phyloP scores from a whole-genome alignment of 2,113 vertebrate species.

The Neopipo cinnamomea region DNA sequence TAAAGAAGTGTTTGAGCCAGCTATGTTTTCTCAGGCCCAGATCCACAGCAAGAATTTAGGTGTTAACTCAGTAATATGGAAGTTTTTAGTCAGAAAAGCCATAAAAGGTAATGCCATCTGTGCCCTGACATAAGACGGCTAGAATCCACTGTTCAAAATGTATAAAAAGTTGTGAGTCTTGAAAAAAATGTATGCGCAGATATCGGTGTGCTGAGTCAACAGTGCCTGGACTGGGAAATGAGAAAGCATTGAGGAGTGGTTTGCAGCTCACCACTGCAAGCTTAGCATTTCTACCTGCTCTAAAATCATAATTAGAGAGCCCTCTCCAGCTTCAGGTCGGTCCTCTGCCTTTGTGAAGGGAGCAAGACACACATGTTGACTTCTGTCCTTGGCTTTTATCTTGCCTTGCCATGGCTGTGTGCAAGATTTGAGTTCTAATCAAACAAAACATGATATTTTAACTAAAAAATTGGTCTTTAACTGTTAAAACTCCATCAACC shows the following conservation, averaged over 20 bases:
- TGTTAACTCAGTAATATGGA: neutral
- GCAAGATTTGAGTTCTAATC: neutral
- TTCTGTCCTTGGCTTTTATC: neutral
- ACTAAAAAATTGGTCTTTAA: neutral
- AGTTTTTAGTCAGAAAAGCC: neutral
- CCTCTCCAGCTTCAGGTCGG: neutral
- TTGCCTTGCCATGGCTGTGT: neutral
- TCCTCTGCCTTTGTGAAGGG: neutral
- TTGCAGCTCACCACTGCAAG: neutral
- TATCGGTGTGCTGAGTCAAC: neutral
- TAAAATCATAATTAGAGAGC: neutral
- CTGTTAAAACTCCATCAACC: neutral
- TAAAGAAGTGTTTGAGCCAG: neutral
- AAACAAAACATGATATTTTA: neutral
- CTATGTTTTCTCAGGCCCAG: neutral
- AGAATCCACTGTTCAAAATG: neutral
- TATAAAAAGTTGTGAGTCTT: neutral
- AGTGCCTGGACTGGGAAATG: neutral
- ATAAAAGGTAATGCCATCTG: neutral
- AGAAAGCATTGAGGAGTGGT: neutral
- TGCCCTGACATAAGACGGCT: neutral
- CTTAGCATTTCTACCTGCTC: neutral
- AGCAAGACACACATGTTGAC: neutral
- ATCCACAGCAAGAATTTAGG: neutral
- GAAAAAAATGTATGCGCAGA: neutral